Percentiles rank a stretch among this genome's conserved stretches.
Conservation (phyloP, 2,797 vertebrate species). For the Champsocephalus esox region DNA sequence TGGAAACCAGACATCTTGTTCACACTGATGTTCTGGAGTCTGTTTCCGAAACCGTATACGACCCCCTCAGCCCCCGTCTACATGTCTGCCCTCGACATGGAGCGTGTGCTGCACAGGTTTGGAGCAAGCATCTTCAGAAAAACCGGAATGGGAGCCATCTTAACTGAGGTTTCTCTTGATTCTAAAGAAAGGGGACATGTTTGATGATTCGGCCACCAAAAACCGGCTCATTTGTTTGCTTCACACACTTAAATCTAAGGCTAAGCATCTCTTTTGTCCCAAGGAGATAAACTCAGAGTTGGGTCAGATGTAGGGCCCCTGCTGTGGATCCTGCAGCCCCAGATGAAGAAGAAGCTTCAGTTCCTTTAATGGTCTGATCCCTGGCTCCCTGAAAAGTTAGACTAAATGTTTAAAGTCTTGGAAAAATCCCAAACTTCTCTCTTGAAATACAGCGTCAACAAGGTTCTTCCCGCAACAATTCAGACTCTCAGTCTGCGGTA, state of each 20-base stretch:
- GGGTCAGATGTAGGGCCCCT: conserved; percentile 17
- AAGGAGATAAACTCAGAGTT: conserved; percentile 22
- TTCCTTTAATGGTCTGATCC: conserved; percentile 29
- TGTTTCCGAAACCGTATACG: conserved; percentile 26
- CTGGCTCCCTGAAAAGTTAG: conserved; percentile 27
- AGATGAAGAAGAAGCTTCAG: conserved; percentile 34
- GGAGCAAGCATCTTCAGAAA: conserved; percentile 23
- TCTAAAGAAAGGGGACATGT: too few species aligned
- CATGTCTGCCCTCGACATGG: conserved; percentile 20
- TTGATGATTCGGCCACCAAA: conserved; percentile 12
- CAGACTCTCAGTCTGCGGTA: conserved; percentile 35
- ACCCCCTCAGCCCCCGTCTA: conserved; percentile 33
- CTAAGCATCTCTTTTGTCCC: conserved; percentile 7
- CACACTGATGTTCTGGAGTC: conserved; percentile 71
- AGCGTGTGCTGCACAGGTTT: conserved; percentile 54
- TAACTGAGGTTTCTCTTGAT: conserved; percentile 15
- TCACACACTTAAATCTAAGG: conserved; percentile 13
- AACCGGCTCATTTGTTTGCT: conserved; percentile 6
- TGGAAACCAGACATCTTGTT: conserved; percentile 72
- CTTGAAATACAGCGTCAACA: conserved; percentile 66
- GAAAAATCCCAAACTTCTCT: conserved; percentile 63
- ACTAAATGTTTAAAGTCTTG: conserved; percentile 51
- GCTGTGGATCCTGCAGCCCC: conserved; percentile 17
- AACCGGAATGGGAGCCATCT: conserved; percentile 18
- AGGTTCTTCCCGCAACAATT: conserved; percentile 49